Evolutionary conservation across 2,797 vertebrate genomes (phyloP).

Genomic region (Sciaenops ocellatus): DNA sequence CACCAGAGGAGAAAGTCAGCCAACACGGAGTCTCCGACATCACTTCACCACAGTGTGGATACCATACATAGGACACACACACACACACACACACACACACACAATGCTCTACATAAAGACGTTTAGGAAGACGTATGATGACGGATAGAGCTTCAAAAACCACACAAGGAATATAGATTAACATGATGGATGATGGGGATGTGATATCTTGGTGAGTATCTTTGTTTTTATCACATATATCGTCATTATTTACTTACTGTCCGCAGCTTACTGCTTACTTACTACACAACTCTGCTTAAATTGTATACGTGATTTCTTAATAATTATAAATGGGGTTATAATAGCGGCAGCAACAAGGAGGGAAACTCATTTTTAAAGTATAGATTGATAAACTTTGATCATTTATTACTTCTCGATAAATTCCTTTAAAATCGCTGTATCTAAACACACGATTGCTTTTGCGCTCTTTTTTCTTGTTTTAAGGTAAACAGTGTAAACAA

Average conservation of each 20-base stretch:
- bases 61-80: too few species aligned
- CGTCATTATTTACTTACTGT: neutral
- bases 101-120: neutral
- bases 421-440: neutral
- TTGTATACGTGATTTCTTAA: too few species aligned
- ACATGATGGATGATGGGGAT: slow-evolving; percentile 5
- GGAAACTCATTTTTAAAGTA: neutral
- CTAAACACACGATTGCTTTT: neutral
- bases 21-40: slow-evolving; percentile 2
- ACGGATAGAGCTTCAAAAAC: neutral
- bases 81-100: too few species aligned
- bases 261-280: neutral
- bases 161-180: neutral
- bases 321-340: neutral
- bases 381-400: neutral
- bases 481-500: slow-evolving; percentile 18
- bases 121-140: slow-evolving; percentile 1
- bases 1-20: slow-evolving; percentile 29
- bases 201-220: slow-evolving; percentile 36
- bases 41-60: neutral
- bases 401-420: neutral
- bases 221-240: neutral
- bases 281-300: neutral
- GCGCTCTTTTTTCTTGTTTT: slow-evolving; percentile 10
- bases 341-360: neutral